Base-by-base conservation (phyloP, 2,888 invertebrate genomes). In the Amphipyra tragopoginis region DNA sequence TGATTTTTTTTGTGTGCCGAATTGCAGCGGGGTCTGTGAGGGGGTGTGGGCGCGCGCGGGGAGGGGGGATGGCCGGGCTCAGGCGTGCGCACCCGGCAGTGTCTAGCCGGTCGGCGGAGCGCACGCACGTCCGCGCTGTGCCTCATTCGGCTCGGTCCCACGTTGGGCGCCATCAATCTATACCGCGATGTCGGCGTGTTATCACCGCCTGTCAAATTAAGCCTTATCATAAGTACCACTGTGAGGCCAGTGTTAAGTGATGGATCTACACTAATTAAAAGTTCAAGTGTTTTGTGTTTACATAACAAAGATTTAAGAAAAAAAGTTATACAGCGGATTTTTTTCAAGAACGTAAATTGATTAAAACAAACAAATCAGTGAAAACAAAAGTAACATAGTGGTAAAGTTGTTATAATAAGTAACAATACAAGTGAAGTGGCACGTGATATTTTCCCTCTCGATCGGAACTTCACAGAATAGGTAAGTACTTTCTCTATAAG, bases 31-130 rank as follows among this genome's bases (percentile, higher is more conserved):
- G 84, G 77, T 64, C 66, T 75, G 65, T 57, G 75, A 69, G 81
- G 75, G 29, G 68, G 69, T 66, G 34, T 75, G 62, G 57, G 65
- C 21, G 61, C 33, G 63, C 53, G 65, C 63, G 72, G 81, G 85
- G 87, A 82, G 82, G 85, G 89, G 89, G 89, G 84, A 65, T 82
- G 88, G 86, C 90, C 88, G 92, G 92, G 92, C 85, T 84, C 90
- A 91, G 92, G 93, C 93, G 89, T 91, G 93, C 93, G 93, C 92
- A 90, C 85, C 88, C 92, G 92, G 87, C 90, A 93, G 94, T 93
- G 73, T 79, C 86, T 78, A 79, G 85, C 86, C 85, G 85, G 81
- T 79, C 80, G 86, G 82, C 86, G 85, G 57, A 74, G 75, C 73
- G 81, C 69, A 66, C 81, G 84, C 76, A 83, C 83, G 83, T 81